Base-by-base conservation (phyloP, 2,888 invertebrate genomes). In the Meteorus colon region DNA sequence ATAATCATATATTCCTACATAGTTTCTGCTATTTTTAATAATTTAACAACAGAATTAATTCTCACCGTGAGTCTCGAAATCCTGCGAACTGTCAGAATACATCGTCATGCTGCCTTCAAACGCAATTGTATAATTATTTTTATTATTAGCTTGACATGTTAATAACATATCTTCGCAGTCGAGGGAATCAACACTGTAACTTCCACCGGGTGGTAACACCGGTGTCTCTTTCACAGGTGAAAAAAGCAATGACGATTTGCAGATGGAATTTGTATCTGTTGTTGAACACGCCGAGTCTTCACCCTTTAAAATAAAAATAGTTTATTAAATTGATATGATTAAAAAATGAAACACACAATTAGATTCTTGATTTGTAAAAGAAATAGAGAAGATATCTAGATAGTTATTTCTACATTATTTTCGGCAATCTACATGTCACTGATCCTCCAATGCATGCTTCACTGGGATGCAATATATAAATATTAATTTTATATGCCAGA, bases 101-200 rank as follows among this genome's bases (percentile, higher is more conserved):
- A 95, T 94, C 81, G 95, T 94, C 84, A 94, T 92, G 85, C 96
- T 96, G 86, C 96, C 97, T 91, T 97, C 97, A 86, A 97, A 97
- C 82, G 97, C 97, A 86, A 97, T 97, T 80, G 97, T 97, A 89
- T 97, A 97, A 91, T 97, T 97, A 90, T 97, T 96, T 91, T 97
- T 97, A 90, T 97, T 96, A 83, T 92, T 92, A 79, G 96, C 95
- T 90, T 96, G 95, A 90, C 97, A 97, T 79, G 97, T 97, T 81
- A 97, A 92, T 90, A 97, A 94, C 87, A 97, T 95, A 86, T 96
- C 96, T 88, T 96, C 96, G 90, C 96, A 95, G 90, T 97, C 97
- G 84, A 97, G 92, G 81, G 97, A 97, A 89, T 97, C 97, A 79
- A 97, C 96, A 85, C 97, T 97, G 90, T 95, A 96, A 89, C 95